These are phyloP conservation scores for Nomada fabriciana DNA, from an alignment of 2,888 invertebrate species.

Conservation along the genomic window DNA sequence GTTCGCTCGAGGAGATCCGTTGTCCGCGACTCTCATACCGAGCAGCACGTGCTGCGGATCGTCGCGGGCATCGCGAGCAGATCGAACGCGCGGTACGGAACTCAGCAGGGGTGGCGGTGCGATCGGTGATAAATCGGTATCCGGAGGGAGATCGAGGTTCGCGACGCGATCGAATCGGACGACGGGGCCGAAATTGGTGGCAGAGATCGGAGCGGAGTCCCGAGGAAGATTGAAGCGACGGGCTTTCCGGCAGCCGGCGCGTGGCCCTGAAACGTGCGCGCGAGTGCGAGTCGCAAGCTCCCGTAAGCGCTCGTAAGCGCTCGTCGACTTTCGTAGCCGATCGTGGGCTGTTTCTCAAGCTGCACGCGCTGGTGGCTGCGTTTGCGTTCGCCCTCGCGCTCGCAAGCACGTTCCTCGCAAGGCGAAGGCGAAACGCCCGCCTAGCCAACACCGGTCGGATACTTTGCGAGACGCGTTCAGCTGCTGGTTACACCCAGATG, in stretches of 20 bases:
- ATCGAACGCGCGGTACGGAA: too few species aligned
- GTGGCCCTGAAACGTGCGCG: constrained; percentile 59
- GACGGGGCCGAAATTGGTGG: constrained; percentile 74
- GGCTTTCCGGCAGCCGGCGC: constrained; percentile 45
- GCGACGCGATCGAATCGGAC: not conserved
- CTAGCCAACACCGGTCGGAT: constrained; percentile 54
- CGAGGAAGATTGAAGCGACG: constrained; percentile 61
- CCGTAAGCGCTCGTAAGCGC: constrained; percentile 42
- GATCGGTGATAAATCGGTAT: too few species aligned
- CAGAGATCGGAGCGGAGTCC: constrained; percentile 80
- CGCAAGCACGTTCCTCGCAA: constrained; percentile 11
- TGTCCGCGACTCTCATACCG: constrained; percentile 20
- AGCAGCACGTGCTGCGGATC: not conserved
- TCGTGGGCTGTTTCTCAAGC: constrained; percentile 19
- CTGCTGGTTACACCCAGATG: constrained; percentile 77
- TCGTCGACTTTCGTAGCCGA: constrained; percentile 29
- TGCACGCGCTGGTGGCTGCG: not conserved
- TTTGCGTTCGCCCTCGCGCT: constrained; percentile 8
- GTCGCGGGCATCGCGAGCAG: constrained; percentile 1
- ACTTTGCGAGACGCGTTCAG: constrained; percentile 75
- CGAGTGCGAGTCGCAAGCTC: constrained; percentile 45
- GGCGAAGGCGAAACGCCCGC: constrained; percentile 12
- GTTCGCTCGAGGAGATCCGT: not conserved
- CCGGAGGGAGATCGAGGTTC: too few species aligned
- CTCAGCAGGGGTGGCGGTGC: too few species aligned